Evolutionary conservation across 2,113 vertebrate species (phyloP), one percentile per base, ranked within the genome.

Genomic region (Paratilapia polleni): DNA sequence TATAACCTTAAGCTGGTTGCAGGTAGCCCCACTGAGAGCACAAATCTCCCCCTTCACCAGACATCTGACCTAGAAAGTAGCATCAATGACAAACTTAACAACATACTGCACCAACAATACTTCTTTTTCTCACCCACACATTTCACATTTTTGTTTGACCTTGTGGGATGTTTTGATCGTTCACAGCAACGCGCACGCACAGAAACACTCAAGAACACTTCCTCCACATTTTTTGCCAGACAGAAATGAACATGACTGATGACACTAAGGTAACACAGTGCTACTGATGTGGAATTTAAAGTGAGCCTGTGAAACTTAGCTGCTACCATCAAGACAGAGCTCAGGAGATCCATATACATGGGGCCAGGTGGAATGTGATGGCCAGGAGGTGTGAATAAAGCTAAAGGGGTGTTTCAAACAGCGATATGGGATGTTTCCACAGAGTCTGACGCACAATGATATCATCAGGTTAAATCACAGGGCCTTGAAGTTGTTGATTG

Each of bases 231-330:
- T 49, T 49, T 81, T 58, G 59, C 84, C 47, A 80, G 76, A 15
- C 56, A 41, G 59, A 82, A 85, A 76, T 3, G 82, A 78, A 79
- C 83, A 81, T 90, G 88, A 88, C 79, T 77, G 88, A 89, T 87
- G 89, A 73, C 82, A 24, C 75, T 10, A 80, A 85, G 82, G 79
- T 47, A 76, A 58, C 85, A 11, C 74, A 8, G 74, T 1, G 78
- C 76, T 63, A 52, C 80, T 26, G 14, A 52, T 28, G 87, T 80
- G 87, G 87, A 92, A 93, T 93, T 68, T 91, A 49, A 87, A 86
- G 61, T 4, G 12, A 56, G 22, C 4, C 75, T 76, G 89, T 81
- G 80, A 93, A 93, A 90, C 73, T 81, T 79, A 9, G 59, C 91
- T 85, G 70, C 84, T 24, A 6, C 79, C 20, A 34, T 77, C 60